Conservation (phyloP, 2,113 vertebrate species). For the Rallus limicola region DNA sequence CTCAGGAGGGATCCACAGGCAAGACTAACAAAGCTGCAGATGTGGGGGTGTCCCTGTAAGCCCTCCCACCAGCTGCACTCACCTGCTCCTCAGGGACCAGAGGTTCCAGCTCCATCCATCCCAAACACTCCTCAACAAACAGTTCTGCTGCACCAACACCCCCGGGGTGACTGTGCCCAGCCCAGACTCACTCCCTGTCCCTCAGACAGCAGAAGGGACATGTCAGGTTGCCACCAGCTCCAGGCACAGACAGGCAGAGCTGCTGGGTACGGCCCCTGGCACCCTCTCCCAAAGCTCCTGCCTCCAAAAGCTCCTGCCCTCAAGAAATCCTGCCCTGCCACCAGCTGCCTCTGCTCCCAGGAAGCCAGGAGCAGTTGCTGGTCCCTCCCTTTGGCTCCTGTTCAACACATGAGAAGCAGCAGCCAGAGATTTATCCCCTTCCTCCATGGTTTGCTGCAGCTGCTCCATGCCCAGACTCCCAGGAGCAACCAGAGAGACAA, state of each 20-base stretch:
- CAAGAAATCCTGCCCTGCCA: background rate
- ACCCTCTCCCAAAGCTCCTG: background rate
- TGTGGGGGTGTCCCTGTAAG: too few species aligned
- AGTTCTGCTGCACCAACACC: background rate
- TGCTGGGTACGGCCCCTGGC: too few species aligned
- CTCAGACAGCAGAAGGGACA: background rate
- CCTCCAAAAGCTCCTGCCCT: background rate
- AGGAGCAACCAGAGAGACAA: background rate
- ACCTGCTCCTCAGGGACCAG: background rate
- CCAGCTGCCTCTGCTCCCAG: background rate
- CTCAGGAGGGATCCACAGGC: background rate
- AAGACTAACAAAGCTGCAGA: background rate
- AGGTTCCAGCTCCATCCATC: background rate
- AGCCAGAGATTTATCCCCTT: background rate
- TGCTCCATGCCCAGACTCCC: background rate
- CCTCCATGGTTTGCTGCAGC: background rate
- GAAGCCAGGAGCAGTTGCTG: background rate
- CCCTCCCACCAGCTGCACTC: background rate
- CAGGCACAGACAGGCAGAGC: background rate
- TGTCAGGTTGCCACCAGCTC: background rate
- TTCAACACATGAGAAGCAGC: background rate
- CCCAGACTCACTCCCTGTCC: background rate
- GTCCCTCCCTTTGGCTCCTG: background rate
- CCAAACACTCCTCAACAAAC: background rate
- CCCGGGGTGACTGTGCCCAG: background rate